Base-by-base conservation (phyloP, 2,888 invertebrate species). In the Muscina levida region DNA sequence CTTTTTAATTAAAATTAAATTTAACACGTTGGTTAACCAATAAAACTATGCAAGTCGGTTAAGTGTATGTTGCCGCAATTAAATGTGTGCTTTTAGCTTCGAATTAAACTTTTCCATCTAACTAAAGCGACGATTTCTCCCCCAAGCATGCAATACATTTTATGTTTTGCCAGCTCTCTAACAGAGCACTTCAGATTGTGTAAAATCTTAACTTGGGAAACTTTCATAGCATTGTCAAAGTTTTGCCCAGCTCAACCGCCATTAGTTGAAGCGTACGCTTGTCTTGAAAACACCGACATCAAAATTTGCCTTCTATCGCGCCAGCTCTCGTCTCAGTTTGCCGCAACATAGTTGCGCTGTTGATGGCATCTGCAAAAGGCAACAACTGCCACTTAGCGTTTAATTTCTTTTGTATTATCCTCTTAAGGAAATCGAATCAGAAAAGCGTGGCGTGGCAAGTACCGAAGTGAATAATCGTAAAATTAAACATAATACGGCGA, bases 311-410 rank as follows among this genome's bases (percentile, higher is more conserved):
- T n/a, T n/a, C n/a, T n/a, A 31, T 31, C 31, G 8, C 31, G 3
- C 31, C 31, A 31, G 31, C 31, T 5, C 4, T 31, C 4, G 31
- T 31, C 8, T 22, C 24, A 24, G 15, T 59, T 59, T 24, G 13
- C 17, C 37, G 17, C 39, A 17, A 37, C 10, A 59, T 15, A 17
- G 39, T 59, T n/a, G 26, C 6, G 17, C 13, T 57, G 31, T 2
- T 15, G 6, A 15, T 15, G n/a, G 3, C 31, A 31, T 6, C 22
- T 2, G 59, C 67, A 70, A 59, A 39, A 46, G 71, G 66, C 57
- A 77, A 73, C 77, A 72, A 77, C 51, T 77, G 70, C 70, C 77
- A 81, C 81, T 77, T 68, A 71, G 53, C 65, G 71, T 70, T 70
- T 76, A 73, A 77, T 70, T 57, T 71, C 51, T 31, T 24, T 15